Base-by-base conservation (phyloP, 1,140 invertebrate species). In the Drosophila bocqueti region DNA sequence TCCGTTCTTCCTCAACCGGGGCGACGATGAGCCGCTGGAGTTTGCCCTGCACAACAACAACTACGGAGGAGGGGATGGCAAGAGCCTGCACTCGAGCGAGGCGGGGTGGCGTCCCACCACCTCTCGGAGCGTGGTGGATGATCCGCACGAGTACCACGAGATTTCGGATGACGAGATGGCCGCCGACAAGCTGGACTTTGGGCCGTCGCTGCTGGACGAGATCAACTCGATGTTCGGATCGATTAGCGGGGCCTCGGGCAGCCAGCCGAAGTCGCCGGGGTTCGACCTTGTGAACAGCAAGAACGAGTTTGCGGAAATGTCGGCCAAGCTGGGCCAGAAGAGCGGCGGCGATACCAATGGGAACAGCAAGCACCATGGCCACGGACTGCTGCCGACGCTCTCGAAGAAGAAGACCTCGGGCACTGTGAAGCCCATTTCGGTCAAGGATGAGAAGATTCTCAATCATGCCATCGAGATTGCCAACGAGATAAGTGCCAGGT, bases 211-310 rank as follows among this genome's bases (percentile, higher is more conserved):
- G 40, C 94, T 99, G 85, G 98, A 98, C 90, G 98, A 99, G 94
- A 98, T 99, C 95, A 98, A 99, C 91, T 96, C 98, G 63, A 97
- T 99, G 93, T 97, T 99, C 83, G 96, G 96, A 81, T 96, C 96
- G 18, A 93, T 97, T 57, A 91, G 86, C 21, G 91, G 83, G 3
- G 67, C 78, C 5, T 82, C 79, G 3, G 75, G 75, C 1, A 79
- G 73, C 42, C 80, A 81, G 7, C 82, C 91, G 24, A 93, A 94
- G 49, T 94, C 95, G 3, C 93, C 94, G 0, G 95, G 96, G 81
- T 95, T 96, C 71, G 95, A 95, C 68, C 94, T 94, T 10, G 95
- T 95, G 18, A 97, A 97, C 82, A 79, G 64, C 13, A 92, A 92
- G 58, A 92, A 91, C 16, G 96, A 97, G 91, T 92, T 97, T 29